Evolutionary conservation across 1,140 invertebrate genomes (phyloP).

Genomic region (Ditylenchus dipsaci): DNA sequence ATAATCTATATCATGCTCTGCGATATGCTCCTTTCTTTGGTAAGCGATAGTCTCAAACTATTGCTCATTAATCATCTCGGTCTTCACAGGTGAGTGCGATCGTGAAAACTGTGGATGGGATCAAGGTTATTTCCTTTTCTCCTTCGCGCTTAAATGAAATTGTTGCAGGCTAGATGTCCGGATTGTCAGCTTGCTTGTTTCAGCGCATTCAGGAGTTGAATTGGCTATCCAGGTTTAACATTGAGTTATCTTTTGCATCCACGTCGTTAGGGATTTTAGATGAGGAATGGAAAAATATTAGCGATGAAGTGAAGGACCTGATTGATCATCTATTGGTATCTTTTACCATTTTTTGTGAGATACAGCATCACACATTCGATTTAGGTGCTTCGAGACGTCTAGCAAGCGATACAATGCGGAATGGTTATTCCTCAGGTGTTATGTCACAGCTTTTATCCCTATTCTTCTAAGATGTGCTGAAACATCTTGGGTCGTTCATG

Average conservation of each 20-base stretch:
- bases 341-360: constrained; percentile 4
- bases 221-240: constrained; percentile 74
- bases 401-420: constrained; percentile 49
- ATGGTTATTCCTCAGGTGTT: not conserved
- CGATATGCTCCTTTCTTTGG: constrained; percentile 96
- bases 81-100: constrained; percentile 71
- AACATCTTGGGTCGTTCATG: constrained; percentile 44
- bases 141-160: too few species aligned
- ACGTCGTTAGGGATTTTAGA: constrained; percentile 59
- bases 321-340: constrained; percentile 78
- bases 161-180: constrained; percentile 46
- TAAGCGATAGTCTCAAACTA: too few species aligned
- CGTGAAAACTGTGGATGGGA: constrained; percentile 87
- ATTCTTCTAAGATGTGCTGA: constrained; percentile 41
- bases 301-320: constrained; percentile 86
- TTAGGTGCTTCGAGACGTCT: constrained; percentile 41
- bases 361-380: not conserved
- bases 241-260: too few species aligned
- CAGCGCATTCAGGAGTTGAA: constrained; percentile 70
- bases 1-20: constrained; percentile 94
- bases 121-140: constrained; percentile 74
- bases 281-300: constrained; percentile 80
- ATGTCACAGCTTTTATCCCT: too few species aligned
- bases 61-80: too few species aligned
- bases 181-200: constrained; percentile 63